A percentile compares a stretch with the other conserved stretches of the same genome.
Evolutionary conservation across 2,888 invertebrate species (phyloP).

Genomic region (Coenonympha glycerion): DNA sequence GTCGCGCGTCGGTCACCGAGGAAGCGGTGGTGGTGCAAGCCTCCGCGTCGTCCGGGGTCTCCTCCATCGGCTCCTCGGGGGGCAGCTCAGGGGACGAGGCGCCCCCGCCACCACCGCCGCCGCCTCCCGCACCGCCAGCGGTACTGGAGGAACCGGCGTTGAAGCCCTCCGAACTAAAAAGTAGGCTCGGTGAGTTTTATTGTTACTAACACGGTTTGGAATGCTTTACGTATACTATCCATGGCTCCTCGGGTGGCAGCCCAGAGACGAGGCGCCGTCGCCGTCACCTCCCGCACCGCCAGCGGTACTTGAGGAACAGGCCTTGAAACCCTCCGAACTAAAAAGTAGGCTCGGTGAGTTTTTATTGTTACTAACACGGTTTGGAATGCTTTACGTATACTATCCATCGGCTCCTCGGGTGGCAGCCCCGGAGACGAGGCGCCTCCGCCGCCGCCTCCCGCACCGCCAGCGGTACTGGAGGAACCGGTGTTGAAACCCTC

Average conservation of each 20-base stretch:
- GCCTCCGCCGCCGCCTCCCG: constrained; percentile 82
- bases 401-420: constrained; percentile 47
- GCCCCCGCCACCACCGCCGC: constrained; percentile 80
- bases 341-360: constrained; percentile 63
- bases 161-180: constrained; percentile 79
- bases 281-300: constrained; percentile 79
- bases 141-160: constrained; percentile 82
- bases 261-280: constrained; percentile 77
- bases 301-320: constrained; percentile 81
- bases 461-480: constrained; percentile 75
- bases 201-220: neutral
- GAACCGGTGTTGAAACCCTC: constrained; percentile 81
- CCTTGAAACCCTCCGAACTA: constrained; percentile 79
- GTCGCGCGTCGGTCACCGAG: constrained; percentile 60
- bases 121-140: constrained; percentile 75
- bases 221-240: neutral
- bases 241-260: constrained; percentile 55
- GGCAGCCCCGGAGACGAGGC: constrained; percentile 69
- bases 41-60: constrained; percentile 61
- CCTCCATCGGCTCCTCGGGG: constrained; percentile 48
- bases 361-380: neutral
- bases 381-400: neutral
- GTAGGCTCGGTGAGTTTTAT: constrained; percentile 48
- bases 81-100: constrained; percentile 69
- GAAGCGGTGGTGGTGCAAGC: constrained; percentile 48